Base-by-base conservation (phyloP, 2,113 vertebrate species). In the Camelus bactrianus region DNA sequence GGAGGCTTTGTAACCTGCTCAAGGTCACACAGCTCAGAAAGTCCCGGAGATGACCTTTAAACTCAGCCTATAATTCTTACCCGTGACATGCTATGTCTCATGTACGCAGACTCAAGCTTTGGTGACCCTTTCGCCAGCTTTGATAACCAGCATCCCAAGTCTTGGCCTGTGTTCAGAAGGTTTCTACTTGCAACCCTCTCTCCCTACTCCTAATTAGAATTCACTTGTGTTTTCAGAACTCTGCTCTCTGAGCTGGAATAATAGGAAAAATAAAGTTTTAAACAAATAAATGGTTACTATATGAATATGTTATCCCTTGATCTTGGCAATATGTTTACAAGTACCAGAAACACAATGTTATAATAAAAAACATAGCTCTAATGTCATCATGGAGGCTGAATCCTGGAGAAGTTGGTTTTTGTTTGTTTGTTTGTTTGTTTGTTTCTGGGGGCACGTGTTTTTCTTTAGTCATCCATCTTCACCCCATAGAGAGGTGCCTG, bases 151-250 rank as follows among this genome's bases (percentile, higher is more conserved):
- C 75, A 80, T 86, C 60, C 81, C 35, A 65, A 24, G 70, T 64
- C n/a, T 92, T 88, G 32, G 81, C 26, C 50, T 76, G 24, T 30
- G 54, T 67, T 93, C 54, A 94, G 46, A 84, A 91, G 96, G 50
- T 75, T 77, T 72, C 56, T 85, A 67, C 22, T 77, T 60, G 20
- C 14, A 90, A 32, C 2, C 3, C 22, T 76, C 54, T 69, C 54
- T 92, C 69, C 85, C 83, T 2, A 60, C 6, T 48, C 24, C 35
- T 48, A 35, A 69, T 77, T 26, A 73, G 50, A 97, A 89, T 72
- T 82, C 58, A 50, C 17, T 89, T 54, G 50, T 70, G n/a, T 32
- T 95, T 64, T 87, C 19, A 64, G 42, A 97, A 70, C 22, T 93
- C 58, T 67, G 64, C n/a, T 91, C 26, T 77, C 60, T 77, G 26